Base-by-base conservation (phyloP, 2,888 invertebrate species). In the Temnothorax unifasciatus region DNA sequence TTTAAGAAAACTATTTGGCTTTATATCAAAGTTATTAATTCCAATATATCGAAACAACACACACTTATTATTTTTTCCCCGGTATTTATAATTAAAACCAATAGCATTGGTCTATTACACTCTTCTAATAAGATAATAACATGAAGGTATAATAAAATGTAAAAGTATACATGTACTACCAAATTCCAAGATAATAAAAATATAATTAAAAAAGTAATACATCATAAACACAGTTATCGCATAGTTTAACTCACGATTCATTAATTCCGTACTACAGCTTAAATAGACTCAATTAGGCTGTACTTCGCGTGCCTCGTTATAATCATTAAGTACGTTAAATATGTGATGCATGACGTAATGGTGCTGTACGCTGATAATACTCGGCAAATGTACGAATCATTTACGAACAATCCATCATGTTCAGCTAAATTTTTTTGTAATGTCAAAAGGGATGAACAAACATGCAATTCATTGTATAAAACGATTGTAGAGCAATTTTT, bases 241-340 rank as follows among this genome's bases (percentile, higher is more conserved):
- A 3, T 41, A 6, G 25, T 75, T 3, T 5, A 63, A 50, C 11
- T 34, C 21, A 15, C 50, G 18, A 38, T 21, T 47, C 50, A 34
- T 63, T 61, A 63, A 75, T 75, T 75, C 9, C 38, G 18, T 4
- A 18, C 47, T 63, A 21, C 2, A 15, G 11, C 15, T n/a, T 61
- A 61, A 74, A 75, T 75, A 75, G 34, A 50, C 15, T 18, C 9
- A 47, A 63, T 75, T 63, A 75, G 34, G 38, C 47, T 29, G 29
- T 61, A 21, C 54, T 73, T 57, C 61, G 61, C 50, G 6, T 29
- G 61, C 15, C 61, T 75, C 34, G 29, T 47, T 63, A 29, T 41
- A 52, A 52, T 41, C 38, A 52, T 34, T 64, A 29, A 29, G 29
- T 29, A 76, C 64, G 41, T 64, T 52, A 63, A 63, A 63, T 63